Conservation (phyloP, 35 echinoderm and acorn worm species). For the Lytechinus pictus region DNA sequence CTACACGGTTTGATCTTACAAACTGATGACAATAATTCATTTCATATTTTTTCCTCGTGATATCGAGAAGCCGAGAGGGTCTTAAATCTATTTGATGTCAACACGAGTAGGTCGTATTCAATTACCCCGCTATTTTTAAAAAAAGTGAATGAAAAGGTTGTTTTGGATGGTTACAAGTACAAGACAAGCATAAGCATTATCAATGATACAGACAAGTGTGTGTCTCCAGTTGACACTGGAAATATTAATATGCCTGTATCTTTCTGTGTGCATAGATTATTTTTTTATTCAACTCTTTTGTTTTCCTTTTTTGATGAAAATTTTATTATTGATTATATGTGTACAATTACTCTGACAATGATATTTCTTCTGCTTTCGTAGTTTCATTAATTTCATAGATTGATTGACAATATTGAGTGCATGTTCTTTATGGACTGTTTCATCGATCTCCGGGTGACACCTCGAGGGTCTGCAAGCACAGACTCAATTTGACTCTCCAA, state of each 20-base stretch:
- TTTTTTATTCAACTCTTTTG: neutral
- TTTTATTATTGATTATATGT: neutral
- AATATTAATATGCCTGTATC: neutral
- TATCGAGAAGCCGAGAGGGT: neutral
- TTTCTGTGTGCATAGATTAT: neutral
- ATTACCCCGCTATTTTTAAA: neutral
- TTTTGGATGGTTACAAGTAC: neutral
- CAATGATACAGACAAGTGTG: neutral
- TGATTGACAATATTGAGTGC: neutral
- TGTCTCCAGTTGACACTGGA: neutral
- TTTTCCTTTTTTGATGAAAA: neutral
- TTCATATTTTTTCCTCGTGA: neutral
- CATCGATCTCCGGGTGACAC: no score
- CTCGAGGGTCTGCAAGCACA: no score
- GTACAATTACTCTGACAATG: neutral
- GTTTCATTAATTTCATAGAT: neutral
- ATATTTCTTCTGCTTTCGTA: constrained; percentile 4
- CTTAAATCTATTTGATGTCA: neutral
- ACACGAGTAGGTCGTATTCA: neutral
- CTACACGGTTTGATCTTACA: neutral
- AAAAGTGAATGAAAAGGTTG: neutral
- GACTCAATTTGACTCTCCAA: no score
- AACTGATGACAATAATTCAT: constrained; percentile 13
- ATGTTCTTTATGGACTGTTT: neutral
- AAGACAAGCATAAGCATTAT: neutral